A percentile compares a stretch with the other conserved stretches of the same genome.
phyloP scores from a whole-genome alignment of 1,140 invertebrate genomes.

The Drosophila sproati region DNA sequence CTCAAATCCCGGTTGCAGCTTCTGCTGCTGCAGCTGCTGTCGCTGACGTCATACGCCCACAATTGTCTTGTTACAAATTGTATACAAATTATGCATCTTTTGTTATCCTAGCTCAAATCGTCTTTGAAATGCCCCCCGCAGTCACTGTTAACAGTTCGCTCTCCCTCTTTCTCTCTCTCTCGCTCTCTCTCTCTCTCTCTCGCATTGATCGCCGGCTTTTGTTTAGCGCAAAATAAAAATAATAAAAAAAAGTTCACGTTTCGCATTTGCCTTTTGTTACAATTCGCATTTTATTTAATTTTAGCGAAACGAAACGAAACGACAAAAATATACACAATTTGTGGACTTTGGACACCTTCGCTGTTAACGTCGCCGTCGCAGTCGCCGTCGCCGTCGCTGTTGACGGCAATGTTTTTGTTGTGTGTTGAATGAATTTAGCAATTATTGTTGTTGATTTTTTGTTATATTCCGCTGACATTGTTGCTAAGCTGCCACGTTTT shows the following conservation, averaged over 20 bases:
- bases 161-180: not conserved
- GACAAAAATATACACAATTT: constrained; percentile 53
- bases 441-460: constrained; percentile 44
- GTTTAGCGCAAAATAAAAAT: constrained; percentile 11
- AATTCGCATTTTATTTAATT: constrained; percentile 75
- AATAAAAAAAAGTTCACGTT: constrained; percentile 60
- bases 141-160: not conserved
- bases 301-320: constrained; percentile 68
- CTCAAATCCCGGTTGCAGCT: constrained; percentile 24
- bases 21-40: constrained; percentile 2
- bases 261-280: constrained; percentile 51
- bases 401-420: constrained; percentile 33
- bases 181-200: not conserved
- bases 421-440: constrained; percentile 68
- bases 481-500: constrained; percentile 68
- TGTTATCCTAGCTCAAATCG: constrained; percentile 21
- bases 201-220: constrained; percentile 41
- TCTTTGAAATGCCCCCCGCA: constrained; percentile 26
- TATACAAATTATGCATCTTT: constrained; percentile 46
- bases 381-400: constrained; percentile 21
- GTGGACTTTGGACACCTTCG: constrained; percentile 71
- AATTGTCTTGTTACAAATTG: constrained; percentile 16
- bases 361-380: constrained; percentile 23
- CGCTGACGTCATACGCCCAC: constrained; percentile 42
- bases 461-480: constrained; percentile 12